A percentile compares a stretch with the other conserved stretches of the same genome.
Evolutionary conservation across 2,797 vertebrate species (phyloP).

Genomic region (Phyllotis vaccarum): DNA sequence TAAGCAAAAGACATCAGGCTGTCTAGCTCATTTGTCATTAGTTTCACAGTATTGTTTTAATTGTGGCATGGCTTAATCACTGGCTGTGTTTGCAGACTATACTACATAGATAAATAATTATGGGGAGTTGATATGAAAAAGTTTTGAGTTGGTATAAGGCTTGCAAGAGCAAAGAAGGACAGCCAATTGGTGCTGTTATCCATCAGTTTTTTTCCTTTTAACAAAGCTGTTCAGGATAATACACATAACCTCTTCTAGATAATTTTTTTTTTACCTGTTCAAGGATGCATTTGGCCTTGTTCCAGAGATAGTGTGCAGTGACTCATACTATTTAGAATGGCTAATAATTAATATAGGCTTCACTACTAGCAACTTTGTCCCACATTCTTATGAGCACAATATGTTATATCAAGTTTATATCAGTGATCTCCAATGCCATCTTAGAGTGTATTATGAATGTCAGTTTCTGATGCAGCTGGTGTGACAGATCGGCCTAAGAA

Average conservation of each 20-base stretch:
- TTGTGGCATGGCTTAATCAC: slow-evolving; percentile 74
- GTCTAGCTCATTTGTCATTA: slow-evolving; percentile 74
- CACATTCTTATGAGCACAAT: not conserved
- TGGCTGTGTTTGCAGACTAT: slow-evolving; percentile 59
- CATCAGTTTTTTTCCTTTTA: not conserved
- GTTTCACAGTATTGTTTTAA: slow-evolving; percentile 70
- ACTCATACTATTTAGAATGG: not conserved
- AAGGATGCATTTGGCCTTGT: not conserved
- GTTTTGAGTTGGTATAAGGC: slow-evolving; percentile 72
- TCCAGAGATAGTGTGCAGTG: not conserved
- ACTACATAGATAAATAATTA: slow-evolving; percentile 78
- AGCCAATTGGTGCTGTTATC: not conserved
- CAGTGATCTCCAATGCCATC: not conserved
- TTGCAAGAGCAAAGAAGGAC: slow-evolving; percentile 66
- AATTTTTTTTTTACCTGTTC: not conserved
- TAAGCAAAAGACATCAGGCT: slow-evolving; percentile 32
- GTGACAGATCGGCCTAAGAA: not conserved
- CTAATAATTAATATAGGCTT: not conserved
- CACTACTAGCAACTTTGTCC: not conserved
- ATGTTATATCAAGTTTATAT: not conserved
- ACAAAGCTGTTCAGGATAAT: not conserved
- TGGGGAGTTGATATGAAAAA: slow-evolving; percentile 71
- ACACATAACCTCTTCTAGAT: not conserved
- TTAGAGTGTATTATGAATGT: not conserved
- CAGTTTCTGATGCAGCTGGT: not conserved